Conservation (phyloP, 1,140 invertebrate species). For the Trachymyrmex septentrionalis region DNA sequence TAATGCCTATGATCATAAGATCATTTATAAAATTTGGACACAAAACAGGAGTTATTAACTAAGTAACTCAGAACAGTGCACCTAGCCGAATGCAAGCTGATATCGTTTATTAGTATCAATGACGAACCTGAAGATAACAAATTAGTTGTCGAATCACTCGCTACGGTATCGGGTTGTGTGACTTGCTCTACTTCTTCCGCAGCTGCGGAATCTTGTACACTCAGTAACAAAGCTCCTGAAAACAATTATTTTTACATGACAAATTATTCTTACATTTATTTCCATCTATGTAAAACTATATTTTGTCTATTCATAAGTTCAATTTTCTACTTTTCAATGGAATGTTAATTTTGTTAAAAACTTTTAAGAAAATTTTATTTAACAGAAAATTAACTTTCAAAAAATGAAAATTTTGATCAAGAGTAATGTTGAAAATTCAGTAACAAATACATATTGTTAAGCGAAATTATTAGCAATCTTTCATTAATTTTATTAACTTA, state of each 20-base stretch:
- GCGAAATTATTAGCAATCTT: background rate
- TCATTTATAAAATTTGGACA: constrained; percentile 51
- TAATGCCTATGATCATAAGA: constrained; percentile 9
- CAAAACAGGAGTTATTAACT: constrained; percentile 32
- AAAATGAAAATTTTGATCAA: background rate
- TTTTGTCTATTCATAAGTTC: background rate
- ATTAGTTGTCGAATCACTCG: constrained; percentile 89
- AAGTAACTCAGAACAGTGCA: constrained; percentile 64
- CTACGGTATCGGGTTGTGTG: constrained; percentile 86
- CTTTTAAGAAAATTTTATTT: background rate
- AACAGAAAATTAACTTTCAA: background rate
- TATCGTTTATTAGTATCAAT: background rate
- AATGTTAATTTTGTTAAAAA: background rate
- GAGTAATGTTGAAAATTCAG: background rate
- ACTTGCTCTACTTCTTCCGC: constrained; percentile 91
- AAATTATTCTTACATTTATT: constrained; percentile 15
- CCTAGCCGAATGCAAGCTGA: constrained; percentile 59
- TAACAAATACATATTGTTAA: background rate
- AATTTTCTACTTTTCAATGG: background rate
- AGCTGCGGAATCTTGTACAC: constrained; percentile 93
- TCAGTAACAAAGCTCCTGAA: constrained; percentile 90
- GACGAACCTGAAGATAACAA: constrained; percentile 91
- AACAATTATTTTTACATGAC: constrained; percentile 33
- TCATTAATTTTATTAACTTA: constrained; percentile 80
- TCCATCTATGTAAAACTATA: background rate